Percentiles rank a stretch among this genome's conserved stretches.
Evolutionary conservation across 2,888 invertebrate species (phyloP).

Genomic region (Calameuta pallipes): DNA sequence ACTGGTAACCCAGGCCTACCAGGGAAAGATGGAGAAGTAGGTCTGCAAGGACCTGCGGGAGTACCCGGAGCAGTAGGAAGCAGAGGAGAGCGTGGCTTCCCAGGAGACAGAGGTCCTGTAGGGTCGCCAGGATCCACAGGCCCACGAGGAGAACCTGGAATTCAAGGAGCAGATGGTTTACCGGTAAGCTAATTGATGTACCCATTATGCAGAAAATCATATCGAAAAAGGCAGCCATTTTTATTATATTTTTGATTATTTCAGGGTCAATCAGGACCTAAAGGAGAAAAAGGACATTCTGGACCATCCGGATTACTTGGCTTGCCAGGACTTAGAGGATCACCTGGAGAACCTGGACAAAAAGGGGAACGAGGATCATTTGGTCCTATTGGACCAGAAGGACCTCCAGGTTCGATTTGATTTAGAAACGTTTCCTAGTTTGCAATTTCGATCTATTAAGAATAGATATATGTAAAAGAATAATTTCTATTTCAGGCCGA

Average conservation of each 20-base stretch:
- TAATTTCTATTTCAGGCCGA: constrained; percentile 66
- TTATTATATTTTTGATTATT: not conserved
- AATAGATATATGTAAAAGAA: constrained; percentile 1
- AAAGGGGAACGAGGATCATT: constrained; percentile 81
- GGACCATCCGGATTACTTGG: constrained; percentile 80
- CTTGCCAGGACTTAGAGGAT: constrained; percentile 77
- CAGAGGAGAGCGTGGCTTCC: constrained; percentile 76
- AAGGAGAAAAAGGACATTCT: constrained; percentile 78
- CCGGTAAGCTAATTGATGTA: constrained; percentile 67
- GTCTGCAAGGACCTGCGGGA: constrained; percentile 75
- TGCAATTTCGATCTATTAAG: not conserved
- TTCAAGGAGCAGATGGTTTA: constrained; percentile 77
- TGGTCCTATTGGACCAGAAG: constrained; percentile 81
- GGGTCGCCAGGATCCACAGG: constrained; percentile 77
- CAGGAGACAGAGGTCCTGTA: constrained; percentile 79
- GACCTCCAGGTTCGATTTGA: constrained; percentile 72
- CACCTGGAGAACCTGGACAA: constrained; percentile 75
- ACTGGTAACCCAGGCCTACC: constrained; percentile 79
- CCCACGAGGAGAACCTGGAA: constrained; percentile 74
- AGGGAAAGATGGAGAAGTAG: constrained; percentile 85
- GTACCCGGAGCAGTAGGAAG: constrained; percentile 69
- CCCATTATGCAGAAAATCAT: not conserved
- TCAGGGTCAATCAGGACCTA: constrained; percentile 75
- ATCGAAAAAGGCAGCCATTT: not conserved
- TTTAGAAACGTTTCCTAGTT: not conserved